Conservation (phyloP, 1,140 invertebrate genomes). For the Battus philenor region DNA sequence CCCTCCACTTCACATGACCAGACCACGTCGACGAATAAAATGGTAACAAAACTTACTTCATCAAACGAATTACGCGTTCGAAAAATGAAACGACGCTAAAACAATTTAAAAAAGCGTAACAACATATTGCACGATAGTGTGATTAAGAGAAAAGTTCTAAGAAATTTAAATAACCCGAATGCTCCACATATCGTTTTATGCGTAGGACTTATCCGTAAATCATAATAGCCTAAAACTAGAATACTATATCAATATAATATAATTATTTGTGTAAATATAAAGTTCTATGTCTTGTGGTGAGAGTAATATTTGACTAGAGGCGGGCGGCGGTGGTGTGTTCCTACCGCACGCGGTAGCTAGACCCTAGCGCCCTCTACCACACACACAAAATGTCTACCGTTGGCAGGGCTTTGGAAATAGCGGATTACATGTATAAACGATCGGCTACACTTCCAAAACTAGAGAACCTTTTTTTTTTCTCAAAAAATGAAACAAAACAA, state of each 20-base stretch:
- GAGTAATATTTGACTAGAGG: slow-evolving; percentile 76
- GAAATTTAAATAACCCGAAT: slow-evolving; percentile 29
- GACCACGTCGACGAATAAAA: slow-evolving; percentile 45
- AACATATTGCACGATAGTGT: slow-evolving; percentile 65
- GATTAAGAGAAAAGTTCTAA: slow-evolving; percentile 51
- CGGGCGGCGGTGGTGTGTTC: slow-evolving; percentile 40
- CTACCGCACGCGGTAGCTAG: slow-evolving; percentile 22
- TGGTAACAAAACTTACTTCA: slow-evolving; percentile 34
- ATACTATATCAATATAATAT: slow-evolving; percentile 75
- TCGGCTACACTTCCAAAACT: no score
- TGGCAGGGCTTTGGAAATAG: no score
- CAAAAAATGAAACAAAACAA: no score
- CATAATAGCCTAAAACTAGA: slow-evolving; percentile 75
- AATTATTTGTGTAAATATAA: slow-evolving; percentile 76
- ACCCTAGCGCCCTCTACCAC: slow-evolving; percentile 18
- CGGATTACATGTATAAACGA: no score
- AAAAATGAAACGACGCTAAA: slow-evolving; percentile 50
- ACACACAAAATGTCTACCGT: slow-evolving; percentile 22
- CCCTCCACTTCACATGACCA: slow-evolving; percentile 33
- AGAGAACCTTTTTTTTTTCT: no score
- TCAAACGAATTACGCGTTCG: slow-evolving; percentile 31
- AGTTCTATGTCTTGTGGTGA: slow-evolving; percentile 73
- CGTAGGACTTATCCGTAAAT: slow-evolving; percentile 59
- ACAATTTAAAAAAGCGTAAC: slow-evolving; percentile 67
- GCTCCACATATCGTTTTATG: slow-evolving; percentile 33